These are phyloP conservation scores for Anthophora plumipes DNA, from an alignment of 2,888 invertebrate species.

Conservation along the genomic window DNA sequence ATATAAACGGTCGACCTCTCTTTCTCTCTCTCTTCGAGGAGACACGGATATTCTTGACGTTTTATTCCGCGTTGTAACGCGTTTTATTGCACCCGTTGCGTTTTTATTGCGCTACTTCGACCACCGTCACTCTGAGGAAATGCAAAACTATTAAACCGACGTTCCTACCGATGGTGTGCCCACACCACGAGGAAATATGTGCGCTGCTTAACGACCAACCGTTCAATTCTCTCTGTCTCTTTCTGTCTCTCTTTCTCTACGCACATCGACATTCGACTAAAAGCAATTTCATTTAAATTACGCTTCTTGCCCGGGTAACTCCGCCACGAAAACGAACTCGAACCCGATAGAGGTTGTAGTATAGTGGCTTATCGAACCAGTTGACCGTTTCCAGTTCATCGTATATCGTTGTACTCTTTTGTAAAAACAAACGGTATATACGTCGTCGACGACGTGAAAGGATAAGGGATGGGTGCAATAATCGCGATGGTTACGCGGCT, in stretches of 20 bases:
- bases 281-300: slow-evolving; percentile 57
- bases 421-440: slow-evolving; percentile 33
- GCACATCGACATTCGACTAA: slow-evolving; percentile 33
- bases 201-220: slow-evolving; percentile 47
- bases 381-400: slow-evolving; percentile 33
- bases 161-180: slow-evolving; percentile 33
- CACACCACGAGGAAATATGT: slow-evolving; percentile 51
- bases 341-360: too few relatives aligned
- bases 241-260: not conserved
- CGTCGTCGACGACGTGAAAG: slow-evolving; percentile 15
- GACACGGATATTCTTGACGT: slow-evolving; percentile 52
- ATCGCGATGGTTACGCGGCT: slow-evolving; percentile 20
- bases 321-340: slow-evolving; percentile 13
- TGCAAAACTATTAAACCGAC: slow-evolving; percentile 65
- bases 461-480: slow-evolving; percentile 39
- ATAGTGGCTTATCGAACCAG: slow-evolving; percentile 25
- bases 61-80: slow-evolving; percentile 56
- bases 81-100: slow-evolving; percentile 59
- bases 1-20: slow-evolving; percentile 38
- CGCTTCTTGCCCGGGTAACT: slow-evolving; percentile 18
- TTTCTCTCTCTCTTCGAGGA: too few relatives aligned
- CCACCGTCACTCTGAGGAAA: slow-evolving; percentile 44
- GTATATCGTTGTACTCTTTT: slow-evolving; percentile 28
- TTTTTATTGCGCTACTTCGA: slow-evolving; percentile 62
- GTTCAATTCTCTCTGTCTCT: slow-evolving; percentile 46